phyloP scores from a whole-genome alignment of 92 coral and sea anemone species.

The Actinostola sp. region DNA sequence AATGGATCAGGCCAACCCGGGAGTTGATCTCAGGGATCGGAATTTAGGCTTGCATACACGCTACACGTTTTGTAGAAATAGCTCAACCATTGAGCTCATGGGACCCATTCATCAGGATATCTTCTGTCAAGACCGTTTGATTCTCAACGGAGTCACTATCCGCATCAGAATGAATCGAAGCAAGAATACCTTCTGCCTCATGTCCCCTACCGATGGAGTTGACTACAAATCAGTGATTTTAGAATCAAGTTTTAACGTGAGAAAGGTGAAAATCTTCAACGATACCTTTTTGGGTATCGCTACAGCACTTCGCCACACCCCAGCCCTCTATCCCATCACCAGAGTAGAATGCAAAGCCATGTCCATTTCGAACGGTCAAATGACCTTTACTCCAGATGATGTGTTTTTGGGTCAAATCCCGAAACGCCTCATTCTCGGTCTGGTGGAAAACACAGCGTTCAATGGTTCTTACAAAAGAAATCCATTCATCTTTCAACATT shows the following conservation, averaged over 20 bases:
- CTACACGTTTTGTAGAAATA: constrained; percentile 22
- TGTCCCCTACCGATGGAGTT: constrained; percentile 39
- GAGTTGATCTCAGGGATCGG: constrained; percentile 1
- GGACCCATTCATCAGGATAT: constrained; percentile 48
- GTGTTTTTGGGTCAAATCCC: constrained; percentile 45
- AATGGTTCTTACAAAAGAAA: constrained; percentile 42
- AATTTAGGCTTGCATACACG: constrained; percentile 29
- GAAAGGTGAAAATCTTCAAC: constrained; percentile 29
- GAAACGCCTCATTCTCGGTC: constrained; percentile 36
- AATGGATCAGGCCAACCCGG: constrained; percentile 19
- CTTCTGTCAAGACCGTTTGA: constrained; percentile 37
- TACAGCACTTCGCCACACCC: constrained; percentile 22
- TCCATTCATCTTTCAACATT: constrained; percentile 50
- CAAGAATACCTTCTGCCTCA: constrained; percentile 53
- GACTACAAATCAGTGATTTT: constrained; percentile 53
- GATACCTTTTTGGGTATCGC: constrained; percentile 30
- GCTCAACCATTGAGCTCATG: constrained; percentile 30
- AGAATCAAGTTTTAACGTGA: constrained; percentile 54
- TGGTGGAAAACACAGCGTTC: constrained; percentile 49
- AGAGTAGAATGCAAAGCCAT: constrained; percentile 53
- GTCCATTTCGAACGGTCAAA: constrained; percentile 39
- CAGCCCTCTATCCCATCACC: constrained; percentile 60
- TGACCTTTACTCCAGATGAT: constrained; percentile 50
- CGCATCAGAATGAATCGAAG: constrained; percentile 56
- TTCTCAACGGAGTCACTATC: constrained; percentile 39